These are phyloP conservation scores for Drosophila prosaltans DNA, from an alignment of 1,140 invertebrate genomes.

Conservation along the genomic window DNA sequence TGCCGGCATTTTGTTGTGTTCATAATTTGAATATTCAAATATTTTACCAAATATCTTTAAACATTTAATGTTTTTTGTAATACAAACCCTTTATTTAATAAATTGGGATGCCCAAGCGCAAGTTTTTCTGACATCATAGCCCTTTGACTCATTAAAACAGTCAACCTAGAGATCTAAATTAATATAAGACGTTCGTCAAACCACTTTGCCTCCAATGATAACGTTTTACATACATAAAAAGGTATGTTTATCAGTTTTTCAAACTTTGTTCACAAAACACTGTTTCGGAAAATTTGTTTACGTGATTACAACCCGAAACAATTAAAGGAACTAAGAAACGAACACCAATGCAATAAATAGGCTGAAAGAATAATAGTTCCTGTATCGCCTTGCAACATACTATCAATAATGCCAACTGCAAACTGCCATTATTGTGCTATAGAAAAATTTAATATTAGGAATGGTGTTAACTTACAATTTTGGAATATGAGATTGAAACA, in stretches of 20 bases:
- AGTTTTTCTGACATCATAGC: constrained; percentile 86
- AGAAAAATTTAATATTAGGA: too few relatives aligned
- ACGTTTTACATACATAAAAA: too few relatives aligned
- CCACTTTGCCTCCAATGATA: too few relatives aligned
- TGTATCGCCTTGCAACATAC: constrained; percentile 72
- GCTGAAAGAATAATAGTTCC: constrained; percentile 22
- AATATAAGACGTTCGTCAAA: too few relatives aligned
- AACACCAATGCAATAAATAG: constrained; percentile 43
- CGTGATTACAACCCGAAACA: constrained; percentile 21
- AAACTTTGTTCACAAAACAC: background rate
- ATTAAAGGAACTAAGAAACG: constrained; percentile 20
- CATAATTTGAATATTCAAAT: too few relatives aligned
- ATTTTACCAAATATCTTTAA: too few relatives aligned
- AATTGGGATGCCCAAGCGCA: constrained; percentile 85
- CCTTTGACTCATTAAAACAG: constrained; percentile 34
- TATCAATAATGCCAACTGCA: constrained; percentile 71
- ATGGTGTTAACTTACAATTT: too few relatives aligned
- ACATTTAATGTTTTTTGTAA: background rate
- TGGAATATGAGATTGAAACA: too few relatives aligned
- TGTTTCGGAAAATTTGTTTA: background rate
- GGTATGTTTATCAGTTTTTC: too few relatives aligned
- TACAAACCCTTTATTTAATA: constrained; percentile 85
- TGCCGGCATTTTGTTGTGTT: too few relatives aligned
- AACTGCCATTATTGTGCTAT: too few relatives aligned
- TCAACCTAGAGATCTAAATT: background rate